A percentile compares a stretch with the other conserved stretches of the same genome.
These are phyloP conservation scores for Eurytemora carolleeae DNA, from an alignment of 1,140 invertebrate species.

Conservation along the genomic window DNA sequence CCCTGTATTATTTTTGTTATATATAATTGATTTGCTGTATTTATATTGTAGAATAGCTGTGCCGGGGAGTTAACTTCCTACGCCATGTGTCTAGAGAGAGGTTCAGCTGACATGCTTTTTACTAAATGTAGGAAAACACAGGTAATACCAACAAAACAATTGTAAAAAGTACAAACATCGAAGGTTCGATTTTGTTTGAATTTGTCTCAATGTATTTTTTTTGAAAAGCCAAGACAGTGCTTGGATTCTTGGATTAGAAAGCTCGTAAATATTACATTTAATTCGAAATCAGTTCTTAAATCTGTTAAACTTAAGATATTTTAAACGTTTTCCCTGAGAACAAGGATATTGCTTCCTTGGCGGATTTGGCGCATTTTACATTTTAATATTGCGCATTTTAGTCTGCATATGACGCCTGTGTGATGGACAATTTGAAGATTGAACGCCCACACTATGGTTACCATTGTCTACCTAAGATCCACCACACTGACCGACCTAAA, in stretches of 20 bases:
- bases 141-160: no score
- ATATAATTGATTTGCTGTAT: background rate
- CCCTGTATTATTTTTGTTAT: background rate
- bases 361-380: no score
- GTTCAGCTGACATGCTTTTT: background rate
- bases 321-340: no score
- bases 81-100: slow-evolving; percentile 11
- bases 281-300: no score
- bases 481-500: background rate
- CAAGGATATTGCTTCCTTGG: no score
- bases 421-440: background rate
- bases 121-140: slow-evolving; percentile 9
- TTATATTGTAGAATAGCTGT: slow-evolving; percentile 3
- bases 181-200: no score
- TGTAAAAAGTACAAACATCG: no score
- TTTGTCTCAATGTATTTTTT: no score
- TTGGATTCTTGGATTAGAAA: no score
- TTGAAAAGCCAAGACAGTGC: no score
- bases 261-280: no score
- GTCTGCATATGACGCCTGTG: background rate
- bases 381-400: background rate
- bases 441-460: slow-evolving; percentile 2
- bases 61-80: slow-evolving; percentile 9
- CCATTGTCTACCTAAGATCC: background rate
- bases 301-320: no score